A percentile compares a stretch with the other conserved stretches of the same genome.
Evolutionary conservation across 2,888 invertebrate genomes (phyloP).

Genomic region (Apantesis nais): DNA sequence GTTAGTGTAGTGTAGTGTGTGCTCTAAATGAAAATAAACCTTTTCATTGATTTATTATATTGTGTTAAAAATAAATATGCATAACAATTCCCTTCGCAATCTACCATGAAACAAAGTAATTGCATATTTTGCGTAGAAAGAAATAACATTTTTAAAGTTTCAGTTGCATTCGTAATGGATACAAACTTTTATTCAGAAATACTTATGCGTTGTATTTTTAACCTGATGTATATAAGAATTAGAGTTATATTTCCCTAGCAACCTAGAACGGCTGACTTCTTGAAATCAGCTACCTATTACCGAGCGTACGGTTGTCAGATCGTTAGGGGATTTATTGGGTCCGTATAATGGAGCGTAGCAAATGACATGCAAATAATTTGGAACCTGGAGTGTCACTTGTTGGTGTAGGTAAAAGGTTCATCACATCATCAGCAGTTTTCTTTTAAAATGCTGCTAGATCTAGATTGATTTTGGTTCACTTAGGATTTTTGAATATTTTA

Average conservation of each 20-base stretch:
- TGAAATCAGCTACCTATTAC: slow-evolving; percentile 75
- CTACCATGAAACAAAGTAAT: neutral
- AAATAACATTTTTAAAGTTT: neutral
- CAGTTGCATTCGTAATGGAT: neutral
- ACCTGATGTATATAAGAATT: neutral
- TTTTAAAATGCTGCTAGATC: neutral
- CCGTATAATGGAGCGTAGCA: slow-evolving; percentile 23
- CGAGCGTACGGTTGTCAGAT: slow-evolving; percentile 78
- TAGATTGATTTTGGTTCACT: neutral
- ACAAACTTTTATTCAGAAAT: neutral
- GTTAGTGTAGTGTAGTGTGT: neutral
- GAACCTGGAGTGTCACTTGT: neutral
- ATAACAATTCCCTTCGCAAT: neutral
- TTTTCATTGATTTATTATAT: no score
- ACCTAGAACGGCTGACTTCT: neutral
- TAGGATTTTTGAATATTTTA: no score
- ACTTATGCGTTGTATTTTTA: neutral
- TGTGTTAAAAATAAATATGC: neutral
- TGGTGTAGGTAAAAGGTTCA: neutral
- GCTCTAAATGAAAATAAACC: neutral
- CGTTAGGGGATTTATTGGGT: slow-evolving; percentile 73
- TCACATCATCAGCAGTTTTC: no score
- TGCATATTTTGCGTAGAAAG: neutral
- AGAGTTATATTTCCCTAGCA: neutral
- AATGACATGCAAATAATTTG: slow-evolving; percentile 33